Conservation (phyloP, 2,113 vertebrate species). For the Oenanthe melanoleuca region DNA sequence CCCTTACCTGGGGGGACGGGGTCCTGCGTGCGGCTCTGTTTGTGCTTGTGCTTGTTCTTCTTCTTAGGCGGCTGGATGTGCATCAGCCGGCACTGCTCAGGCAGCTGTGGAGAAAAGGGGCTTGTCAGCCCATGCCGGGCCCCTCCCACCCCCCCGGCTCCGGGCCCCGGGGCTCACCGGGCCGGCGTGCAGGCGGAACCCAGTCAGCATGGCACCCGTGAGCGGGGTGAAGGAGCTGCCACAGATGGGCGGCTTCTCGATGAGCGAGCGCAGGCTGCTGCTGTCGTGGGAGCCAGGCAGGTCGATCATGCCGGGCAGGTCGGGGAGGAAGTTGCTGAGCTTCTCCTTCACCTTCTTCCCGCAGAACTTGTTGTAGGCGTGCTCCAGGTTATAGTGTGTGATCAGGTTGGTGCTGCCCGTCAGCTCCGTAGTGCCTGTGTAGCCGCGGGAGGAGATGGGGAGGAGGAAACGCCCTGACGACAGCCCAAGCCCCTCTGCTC, state of each 20-base stretch:
- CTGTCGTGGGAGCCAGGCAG: constrained; percentile 92
- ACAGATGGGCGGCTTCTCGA: constrained; percentile 95
- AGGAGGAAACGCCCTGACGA: background rate
- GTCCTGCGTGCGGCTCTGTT: constrained; percentile 92
- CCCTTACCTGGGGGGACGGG: constrained; percentile 90
- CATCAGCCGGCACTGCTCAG: constrained; percentile 96
- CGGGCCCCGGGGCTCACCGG: constrained; percentile 77
- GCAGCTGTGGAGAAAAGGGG: constrained; percentile 76
- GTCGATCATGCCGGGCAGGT: constrained; percentile 98
- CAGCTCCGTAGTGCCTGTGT: constrained; percentile 88
- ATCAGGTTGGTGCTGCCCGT: constrained; percentile 97
- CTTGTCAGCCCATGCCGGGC: rapidly evolving
- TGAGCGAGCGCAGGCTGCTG: constrained; percentile 93
- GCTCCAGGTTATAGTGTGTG: constrained; percentile 95
- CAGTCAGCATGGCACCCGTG: constrained; percentile 91
- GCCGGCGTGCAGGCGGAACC: constrained; percentile 93
- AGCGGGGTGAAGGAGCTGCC: constrained; percentile 93
- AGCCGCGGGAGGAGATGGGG: too few species aligned
- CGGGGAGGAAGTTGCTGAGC: constrained; percentile 96
- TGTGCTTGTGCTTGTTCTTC: constrained; percentile 97
- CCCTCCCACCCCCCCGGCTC: rapidly evolving
- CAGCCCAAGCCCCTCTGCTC: too few species aligned
- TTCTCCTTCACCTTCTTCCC: constrained; percentile 99
- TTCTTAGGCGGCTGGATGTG: constrained; percentile 98
- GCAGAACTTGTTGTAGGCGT: constrained; percentile 96